These are phyloP conservation scores for Plutomurus gul DNA, from an alignment of 1,140 invertebrate species.

Conservation along the genomic window DNA sequence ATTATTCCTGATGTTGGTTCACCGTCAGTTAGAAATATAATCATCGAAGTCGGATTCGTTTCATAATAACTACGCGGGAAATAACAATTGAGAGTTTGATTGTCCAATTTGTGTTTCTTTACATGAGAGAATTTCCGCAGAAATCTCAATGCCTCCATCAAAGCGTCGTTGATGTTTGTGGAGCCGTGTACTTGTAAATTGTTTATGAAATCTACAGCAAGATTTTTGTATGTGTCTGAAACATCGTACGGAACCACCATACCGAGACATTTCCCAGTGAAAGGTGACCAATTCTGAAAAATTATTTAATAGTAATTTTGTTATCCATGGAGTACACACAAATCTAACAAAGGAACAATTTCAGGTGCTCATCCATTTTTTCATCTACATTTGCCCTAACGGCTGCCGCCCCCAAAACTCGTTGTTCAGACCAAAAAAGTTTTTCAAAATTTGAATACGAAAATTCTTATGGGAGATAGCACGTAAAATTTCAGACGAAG, in stretches of 20 bases:
- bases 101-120: not conserved
- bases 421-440: no score
- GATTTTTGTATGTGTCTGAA: conserved; percentile 62
- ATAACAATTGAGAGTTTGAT: not conserved
- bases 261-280: not conserved
- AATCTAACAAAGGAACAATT: no score
- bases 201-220: conserved; percentile 64
- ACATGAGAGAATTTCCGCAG: not conserved
- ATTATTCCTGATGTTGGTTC: conserved; percentile 68
- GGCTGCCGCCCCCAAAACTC: no score
- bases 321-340: no score
- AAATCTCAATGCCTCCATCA: conserved; percentile 64
- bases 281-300: conserved; percentile 30
- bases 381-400: no score
- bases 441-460: no score
- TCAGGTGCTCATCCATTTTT: no score
- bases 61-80: not conserved
- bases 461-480: no score
- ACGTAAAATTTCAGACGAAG: no score
- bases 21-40: conserved; percentile 77
- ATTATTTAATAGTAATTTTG: no score
- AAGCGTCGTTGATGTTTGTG: conserved; percentile 69
- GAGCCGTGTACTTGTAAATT: conserved; percentile 61
- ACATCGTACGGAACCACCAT: conserved; percentile 55
- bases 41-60: conserved; percentile 62